Evolutionary conservation across 2,797 vertebrate genomes (phyloP), one percentile per base, ranked within the genome.

Genomic region (Sebastes nivosus): DNA sequence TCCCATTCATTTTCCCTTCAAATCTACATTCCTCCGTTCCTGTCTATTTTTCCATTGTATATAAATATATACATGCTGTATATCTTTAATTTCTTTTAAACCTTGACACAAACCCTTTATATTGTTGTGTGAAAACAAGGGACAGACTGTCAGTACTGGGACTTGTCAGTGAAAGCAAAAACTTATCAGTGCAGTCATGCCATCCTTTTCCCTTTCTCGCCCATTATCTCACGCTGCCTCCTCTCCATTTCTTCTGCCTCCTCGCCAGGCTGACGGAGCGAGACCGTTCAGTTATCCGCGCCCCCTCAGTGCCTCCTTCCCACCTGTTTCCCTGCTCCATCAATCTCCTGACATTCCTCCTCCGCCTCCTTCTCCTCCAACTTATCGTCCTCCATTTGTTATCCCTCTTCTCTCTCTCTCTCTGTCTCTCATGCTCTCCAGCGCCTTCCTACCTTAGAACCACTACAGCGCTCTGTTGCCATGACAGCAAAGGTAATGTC

Each of bases 401-500:
- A 70, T 64, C 67, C 72, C 54, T 42, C 38, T 42, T 42, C 38
- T 42, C 60, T 63, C 68, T 65, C 24, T 64, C 42, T 20, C 46
- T 50, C 6, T 14, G 34, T 54, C 59, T 24, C 75, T 66, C 59
- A 12, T 16, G n/a, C 52, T 68, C 67, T 68, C 54, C 55, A 5
- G 32, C 27, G 0, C 30, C 50, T 42, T 80, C 59, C 64, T 14
- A 29, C 72, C 67, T 71, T 14, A n/a, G 50, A 80, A 57, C 58
- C 46, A 29, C 57, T 57, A 72, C 78, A 72, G 64, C 1, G 22
- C 80, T 78, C 75, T 80, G 92, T 94, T 94, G 84, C 87, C 85
- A 94, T 90, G 91, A 66, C 81, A 83, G 87, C 87, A 74, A 71
- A 88, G 83, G 78, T 81, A 63, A 87, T 68, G 58, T 70, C 0